phyloP scores from a whole-genome alignment of 2,888 invertebrate genomes.

The Drosophila buzzatii region DNA sequence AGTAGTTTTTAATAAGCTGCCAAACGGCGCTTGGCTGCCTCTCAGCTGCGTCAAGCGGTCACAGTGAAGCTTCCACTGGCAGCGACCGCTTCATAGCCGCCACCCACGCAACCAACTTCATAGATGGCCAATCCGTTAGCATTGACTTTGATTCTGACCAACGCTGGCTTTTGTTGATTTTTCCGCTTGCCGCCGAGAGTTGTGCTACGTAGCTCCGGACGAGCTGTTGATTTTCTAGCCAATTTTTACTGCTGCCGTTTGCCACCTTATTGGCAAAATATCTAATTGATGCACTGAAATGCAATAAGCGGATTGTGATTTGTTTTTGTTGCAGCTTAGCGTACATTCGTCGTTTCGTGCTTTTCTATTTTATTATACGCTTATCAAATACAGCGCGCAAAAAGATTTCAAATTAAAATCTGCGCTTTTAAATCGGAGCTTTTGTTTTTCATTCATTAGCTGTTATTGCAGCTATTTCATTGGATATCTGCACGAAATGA shows the following conservation, averaged over 20 bases:
- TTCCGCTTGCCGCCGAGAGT: constrained; percentile 43
- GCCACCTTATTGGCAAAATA: constrained; percentile 62
- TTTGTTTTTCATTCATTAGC: constrained; percentile 1
- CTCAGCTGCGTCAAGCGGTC: constrained; percentile 18
- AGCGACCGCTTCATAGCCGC: background rate
- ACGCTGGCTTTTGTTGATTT: constrained; percentile 67
- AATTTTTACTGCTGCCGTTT: constrained; percentile 33
- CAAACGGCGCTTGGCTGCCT: constrained; percentile 35
- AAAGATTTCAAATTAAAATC: constrained; percentile 23
- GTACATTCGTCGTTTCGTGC: constrained; percentile 3
- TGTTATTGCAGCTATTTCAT: background rate
- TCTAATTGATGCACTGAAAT: constrained; percentile 64
- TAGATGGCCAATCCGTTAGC: constrained; percentile 27
- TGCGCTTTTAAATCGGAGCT: constrained; percentile 1
- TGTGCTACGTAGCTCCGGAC: constrained; percentile 4
- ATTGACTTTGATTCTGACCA: constrained; percentile 48
- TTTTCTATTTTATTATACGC: constrained; percentile 15
- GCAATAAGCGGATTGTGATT: constrained; percentile 63
- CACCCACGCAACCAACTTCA: too few relatives aligned
- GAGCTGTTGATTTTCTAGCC: constrained; percentile 44
- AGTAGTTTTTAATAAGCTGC: constrained; percentile 69
- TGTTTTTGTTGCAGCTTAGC: constrained; percentile 48
- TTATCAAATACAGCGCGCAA: background rate
- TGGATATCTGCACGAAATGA: constrained; percentile 5
- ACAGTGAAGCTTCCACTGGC: background rate